These are phyloP conservation scores for Oopsacas minuta DNA, from an alignment of 37 sponge, comb jelly and placozoan species.

Conservation along the genomic window DNA sequence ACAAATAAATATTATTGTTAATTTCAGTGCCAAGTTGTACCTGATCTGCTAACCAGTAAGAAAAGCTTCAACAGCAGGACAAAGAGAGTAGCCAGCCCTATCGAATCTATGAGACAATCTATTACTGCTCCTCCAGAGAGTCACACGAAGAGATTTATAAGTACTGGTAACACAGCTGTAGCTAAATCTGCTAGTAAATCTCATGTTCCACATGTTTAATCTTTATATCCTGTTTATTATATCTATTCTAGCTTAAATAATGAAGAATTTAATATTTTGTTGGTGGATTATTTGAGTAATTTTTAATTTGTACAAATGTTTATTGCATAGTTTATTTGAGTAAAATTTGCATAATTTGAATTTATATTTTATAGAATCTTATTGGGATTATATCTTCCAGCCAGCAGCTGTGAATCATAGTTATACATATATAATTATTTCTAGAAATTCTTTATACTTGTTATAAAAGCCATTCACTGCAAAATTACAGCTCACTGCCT, in stretches of 20 bases:
- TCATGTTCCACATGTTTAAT: neutral
- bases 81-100: conserved; percentile 8
- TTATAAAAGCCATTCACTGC: too few species aligned
- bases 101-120: conserved; percentile 1
- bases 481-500: too few species aligned
- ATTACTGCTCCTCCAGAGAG: neutral
- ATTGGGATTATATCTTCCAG: too few species aligned
- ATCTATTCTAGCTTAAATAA: neutral
- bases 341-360: neutral
- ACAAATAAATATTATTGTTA: neutral
- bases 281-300: neutral
- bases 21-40: neutral
- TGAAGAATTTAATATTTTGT: neutral
- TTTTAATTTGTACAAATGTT: conserved; percentile 18
- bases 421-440: too few species aligned
- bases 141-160: neutral
- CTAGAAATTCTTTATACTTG: too few species aligned
- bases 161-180: neutral
- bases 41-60: conserved; percentile 5
- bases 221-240: neutral
- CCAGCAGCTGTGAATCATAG: too few species aligned
- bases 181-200: neutral
- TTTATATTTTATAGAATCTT: neutral
- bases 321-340: neutral
- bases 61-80: neutral